Evolutionary conservation across 2,797 vertebrate species (phyloP).

Genomic region (Antennarius maculatus): DNA sequence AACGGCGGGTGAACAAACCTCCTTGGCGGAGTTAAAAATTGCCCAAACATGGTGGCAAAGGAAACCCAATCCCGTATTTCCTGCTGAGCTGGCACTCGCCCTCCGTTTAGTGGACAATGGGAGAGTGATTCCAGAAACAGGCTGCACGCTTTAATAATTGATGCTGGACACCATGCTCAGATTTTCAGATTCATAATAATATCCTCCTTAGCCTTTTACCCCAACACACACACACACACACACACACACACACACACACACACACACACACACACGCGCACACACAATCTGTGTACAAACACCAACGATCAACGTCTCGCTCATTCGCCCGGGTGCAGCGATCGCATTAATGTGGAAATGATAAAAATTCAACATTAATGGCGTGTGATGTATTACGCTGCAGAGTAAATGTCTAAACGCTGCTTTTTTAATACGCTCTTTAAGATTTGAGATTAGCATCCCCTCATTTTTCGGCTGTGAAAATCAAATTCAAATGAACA

Average conservation of each 20-base stretch:
- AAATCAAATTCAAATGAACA: conserved; percentile 70
- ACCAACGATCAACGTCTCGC: conserved; percentile 51
- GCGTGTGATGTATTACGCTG: conserved; percentile 64
- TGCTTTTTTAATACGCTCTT: conserved; percentile 70
- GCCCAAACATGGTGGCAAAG: not conserved
- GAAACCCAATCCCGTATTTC: conserved; percentile 53
- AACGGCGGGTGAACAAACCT: too few species aligned
- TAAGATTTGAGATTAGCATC: conserved; percentile 74
- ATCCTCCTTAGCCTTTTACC: conserved; percentile 57
- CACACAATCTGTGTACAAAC: conserved; percentile 51
- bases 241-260: conserved; percentile 13
- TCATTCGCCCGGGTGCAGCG: conserved; percentile 44
- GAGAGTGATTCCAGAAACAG: conserved; percentile 74
- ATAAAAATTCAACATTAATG: conserved; percentile 60
- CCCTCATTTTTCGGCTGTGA: conserved; percentile 63
- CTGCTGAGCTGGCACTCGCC: conserved; percentile 59
- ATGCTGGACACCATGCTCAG: conserved; percentile 61
- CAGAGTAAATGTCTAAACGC: conserved; percentile 66
- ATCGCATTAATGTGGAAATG: conserved; percentile 62
- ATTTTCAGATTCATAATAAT: conserved; percentile 10
- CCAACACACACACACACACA: not conserved
- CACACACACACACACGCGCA: not conserved
- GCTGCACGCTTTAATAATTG: conserved; percentile 79
- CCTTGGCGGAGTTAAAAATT: too few species aligned
- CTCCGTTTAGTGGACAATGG: conserved; percentile 68